Base-by-base conservation (phyloP, 2,113 vertebrate species). In the Romanogobio albipinnatus region DNA sequence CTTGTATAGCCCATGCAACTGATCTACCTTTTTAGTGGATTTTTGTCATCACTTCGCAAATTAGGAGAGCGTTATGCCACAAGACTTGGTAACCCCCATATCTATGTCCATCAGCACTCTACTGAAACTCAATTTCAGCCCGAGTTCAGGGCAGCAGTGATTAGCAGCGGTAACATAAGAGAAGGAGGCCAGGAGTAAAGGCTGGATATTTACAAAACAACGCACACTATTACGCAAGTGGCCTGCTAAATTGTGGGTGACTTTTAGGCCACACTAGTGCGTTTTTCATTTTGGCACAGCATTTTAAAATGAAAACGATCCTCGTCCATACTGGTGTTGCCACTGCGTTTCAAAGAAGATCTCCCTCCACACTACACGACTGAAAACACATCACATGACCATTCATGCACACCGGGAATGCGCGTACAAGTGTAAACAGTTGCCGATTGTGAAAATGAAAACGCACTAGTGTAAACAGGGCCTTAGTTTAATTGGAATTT, bases 21-120 rank as follows among this genome's bases (percentile, higher is more conserved):
- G 47, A 78, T 64, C 51, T 61, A 47, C 66, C 59, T 66, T 64
- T 77, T 11, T 64, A 8, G 29, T 76, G 43, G 62, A 64, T 77
- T 71, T 13, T 66, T 88, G 39, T 66, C 79, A 82, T 47, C 15
- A 14, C 62, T 66, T 2, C n/a, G n/a, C 29, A 80, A 76, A 74
- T 85, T 66, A 45, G 17, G 36, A 49, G 39, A 73, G 9, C 10
- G 11, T 84, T 49, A 49, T 70, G 47, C 76, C 33, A 64, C 39
- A 33, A 26, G 36, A 79, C 59, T 36, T 75, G 43, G 33, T 36
- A 75, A 71, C 36, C 71, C 9, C 11, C 15, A 17, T 45, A 29
- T 74, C 49, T 4, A 53, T 83, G 62, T 87, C 58, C 22, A 75
- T 74, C 24, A 74, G 61, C 76, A 22, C 58, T 81, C 45, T 51